Conservation (phyloP, 1,140 invertebrate species). For the Zophobas morio region DNA sequence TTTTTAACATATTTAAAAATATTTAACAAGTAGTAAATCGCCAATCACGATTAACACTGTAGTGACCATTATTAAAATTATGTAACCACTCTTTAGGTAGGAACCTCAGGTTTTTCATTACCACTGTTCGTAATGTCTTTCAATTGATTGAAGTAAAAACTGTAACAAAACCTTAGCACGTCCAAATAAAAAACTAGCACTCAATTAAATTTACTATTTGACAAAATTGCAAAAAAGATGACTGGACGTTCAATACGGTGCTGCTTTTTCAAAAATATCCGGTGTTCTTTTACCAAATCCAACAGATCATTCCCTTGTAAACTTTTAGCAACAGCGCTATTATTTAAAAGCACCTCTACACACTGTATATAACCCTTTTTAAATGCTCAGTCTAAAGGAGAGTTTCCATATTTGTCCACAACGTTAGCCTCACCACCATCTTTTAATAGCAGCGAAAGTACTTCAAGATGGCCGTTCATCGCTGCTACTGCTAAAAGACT, state of each 20-base stretch:
- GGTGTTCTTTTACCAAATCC: background rate
- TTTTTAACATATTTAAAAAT: too few relatives aligned
- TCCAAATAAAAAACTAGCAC: too few relatives aligned
- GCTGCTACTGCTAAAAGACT: background rate
- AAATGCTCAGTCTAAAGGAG: conserved; percentile 7
- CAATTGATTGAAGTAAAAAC: too few relatives aligned
- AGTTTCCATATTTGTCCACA: conserved; percentile 5
- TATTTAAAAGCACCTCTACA: background rate
- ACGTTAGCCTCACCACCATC: background rate
- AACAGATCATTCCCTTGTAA: conserved; percentile 19
- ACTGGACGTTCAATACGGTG: background rate
- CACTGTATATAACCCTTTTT: conserved; percentile 6
- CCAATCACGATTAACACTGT: too few relatives aligned
- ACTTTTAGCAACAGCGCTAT: background rate
- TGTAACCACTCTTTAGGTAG: too few relatives aligned
- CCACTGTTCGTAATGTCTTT: too few relatives aligned
- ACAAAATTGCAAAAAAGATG: background rate
- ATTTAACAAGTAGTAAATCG: too few relatives aligned
- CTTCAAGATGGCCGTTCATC: background rate
- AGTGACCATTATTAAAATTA: too few relatives aligned
- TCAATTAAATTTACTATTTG: background rate
- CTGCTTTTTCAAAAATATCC: background rate
- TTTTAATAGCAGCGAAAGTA: background rate
- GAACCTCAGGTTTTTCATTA: too few relatives aligned
- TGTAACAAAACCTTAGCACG: too few relatives aligned